Evolutionary conservation across 2,888 invertebrate genomes (phyloP).

Genomic region (Scotopteryx bipunctaria): DNA sequence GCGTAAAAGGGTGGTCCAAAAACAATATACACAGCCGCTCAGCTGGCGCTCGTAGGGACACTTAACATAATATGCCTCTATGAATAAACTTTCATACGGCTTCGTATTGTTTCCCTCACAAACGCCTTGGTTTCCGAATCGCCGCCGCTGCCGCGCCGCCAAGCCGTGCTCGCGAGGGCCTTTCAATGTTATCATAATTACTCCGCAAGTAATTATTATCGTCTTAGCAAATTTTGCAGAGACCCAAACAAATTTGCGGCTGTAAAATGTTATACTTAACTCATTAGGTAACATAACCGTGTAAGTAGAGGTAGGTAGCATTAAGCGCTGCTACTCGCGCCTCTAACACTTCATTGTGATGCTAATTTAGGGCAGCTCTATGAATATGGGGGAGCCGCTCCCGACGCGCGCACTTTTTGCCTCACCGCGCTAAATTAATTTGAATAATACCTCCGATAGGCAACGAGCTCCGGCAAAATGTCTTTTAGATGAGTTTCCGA

Average conservation of each 20-base stretch:
- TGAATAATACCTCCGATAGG: slow-evolving; percentile 81
- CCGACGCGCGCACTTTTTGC: slow-evolving; percentile 77
- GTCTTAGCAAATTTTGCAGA: slow-evolving; percentile 50
- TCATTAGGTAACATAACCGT: slow-evolving; percentile 74
- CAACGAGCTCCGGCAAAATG: slow-evolving; percentile 69
- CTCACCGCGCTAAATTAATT: slow-evolving; percentile 79
- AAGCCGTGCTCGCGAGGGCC: slow-evolving; percentile 22
- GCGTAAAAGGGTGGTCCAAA: slow-evolving; percentile 80
- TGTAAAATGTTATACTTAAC: slow-evolving; percentile 72
- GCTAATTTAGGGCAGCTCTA: slow-evolving; percentile 80
- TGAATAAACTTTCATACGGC: slow-evolving; percentile 48
- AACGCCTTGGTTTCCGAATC: slow-evolving; percentile 30
- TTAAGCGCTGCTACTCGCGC: slow-evolving; percentile 73
- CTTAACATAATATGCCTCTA: slow-evolving; percentile 65
- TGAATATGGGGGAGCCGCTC: slow-evolving; percentile 76
- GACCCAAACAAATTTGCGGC: slow-evolving; percentile 66
- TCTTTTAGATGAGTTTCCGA: slow-evolving; percentile 77
- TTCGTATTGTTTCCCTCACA: slow-evolving; percentile 42
- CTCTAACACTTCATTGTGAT: slow-evolving; percentile 80
- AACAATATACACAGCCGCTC: slow-evolving; percentile 75
- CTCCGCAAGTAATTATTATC: slow-evolving; percentile 49
- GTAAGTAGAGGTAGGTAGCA: slow-evolving; percentile 73
- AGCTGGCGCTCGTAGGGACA: slow-evolving; percentile 58
- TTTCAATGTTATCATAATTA: slow-evolving; percentile 34
- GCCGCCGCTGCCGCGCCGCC: slow-evolving; percentile 30